These are phyloP conservation scores for Dasypus novemcinctus DNA, from an alignment of 2,113 vertebrate species.

Conservation along the genomic window DNA sequence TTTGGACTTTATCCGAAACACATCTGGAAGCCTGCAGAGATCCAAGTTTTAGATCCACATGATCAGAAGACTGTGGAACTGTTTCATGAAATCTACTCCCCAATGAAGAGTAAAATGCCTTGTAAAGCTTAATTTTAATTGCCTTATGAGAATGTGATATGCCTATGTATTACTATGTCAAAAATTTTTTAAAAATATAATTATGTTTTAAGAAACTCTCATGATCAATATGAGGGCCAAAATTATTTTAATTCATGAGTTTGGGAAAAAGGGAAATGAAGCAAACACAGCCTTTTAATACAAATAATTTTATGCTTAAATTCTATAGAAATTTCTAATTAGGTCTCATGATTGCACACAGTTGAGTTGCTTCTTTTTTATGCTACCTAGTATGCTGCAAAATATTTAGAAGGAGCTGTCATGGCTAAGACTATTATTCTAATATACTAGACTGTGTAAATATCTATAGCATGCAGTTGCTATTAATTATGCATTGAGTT, in stretches of 20 bases:
- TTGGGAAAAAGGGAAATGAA: neutral
- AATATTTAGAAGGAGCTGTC: slow-evolving; percentile 13
- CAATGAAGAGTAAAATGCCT: neutral
- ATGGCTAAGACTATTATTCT: slow-evolving; percentile 1
- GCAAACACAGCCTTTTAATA: neutral
- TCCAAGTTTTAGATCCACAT: neutral
- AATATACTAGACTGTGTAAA: neutral
- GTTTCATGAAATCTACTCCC: neutral
- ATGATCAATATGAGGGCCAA: slow-evolving; percentile 25
- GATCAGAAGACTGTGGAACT: neutral
- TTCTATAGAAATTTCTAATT: neutral
- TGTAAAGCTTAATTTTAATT: neutral
- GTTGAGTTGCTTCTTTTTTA: neutral
- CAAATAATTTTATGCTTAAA: neutral
- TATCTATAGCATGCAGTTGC: neutral
- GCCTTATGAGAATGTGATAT: neutral
- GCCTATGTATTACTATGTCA: neutral
- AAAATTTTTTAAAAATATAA: neutral
- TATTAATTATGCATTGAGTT: slow-evolving; percentile 52
- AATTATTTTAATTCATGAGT: slow-evolving; percentile 35
- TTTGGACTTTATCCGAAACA: neutral
- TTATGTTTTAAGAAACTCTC: neutral
- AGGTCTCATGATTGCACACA: neutral
- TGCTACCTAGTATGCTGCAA: neutral
- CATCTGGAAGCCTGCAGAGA: neutral